Evolutionary conservation across 2,113 vertebrate genomes (phyloP).

Genomic region (Cebidichthys violaceus): DNA sequence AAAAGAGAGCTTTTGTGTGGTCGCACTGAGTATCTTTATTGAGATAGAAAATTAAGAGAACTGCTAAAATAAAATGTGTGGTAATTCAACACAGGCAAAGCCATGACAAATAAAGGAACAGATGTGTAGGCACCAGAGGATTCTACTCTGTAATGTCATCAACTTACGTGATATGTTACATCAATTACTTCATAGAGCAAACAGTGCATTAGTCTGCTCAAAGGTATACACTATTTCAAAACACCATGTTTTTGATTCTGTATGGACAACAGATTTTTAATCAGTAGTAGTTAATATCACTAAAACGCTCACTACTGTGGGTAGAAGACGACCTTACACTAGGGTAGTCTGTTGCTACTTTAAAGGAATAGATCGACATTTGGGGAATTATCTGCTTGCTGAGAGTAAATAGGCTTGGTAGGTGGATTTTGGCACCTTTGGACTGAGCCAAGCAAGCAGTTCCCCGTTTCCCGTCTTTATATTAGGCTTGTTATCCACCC

Average conservation of each 20-base stretch:
- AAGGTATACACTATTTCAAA: background rate
- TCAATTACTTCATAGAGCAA: background rate
- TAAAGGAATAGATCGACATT: background rate
- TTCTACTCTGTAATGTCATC: conserved; percentile 2
- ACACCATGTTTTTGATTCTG: background rate
- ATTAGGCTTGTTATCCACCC: background rate
- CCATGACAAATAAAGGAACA: conserved; percentile 47
- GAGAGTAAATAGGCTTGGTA: too few species aligned
- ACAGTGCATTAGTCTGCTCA: background rate
- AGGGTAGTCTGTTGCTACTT: background rate
- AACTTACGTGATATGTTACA: background rate
- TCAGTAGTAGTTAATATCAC: background rate
- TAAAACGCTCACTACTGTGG: background rate
- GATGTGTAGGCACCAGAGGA: conserved; percentile 40
- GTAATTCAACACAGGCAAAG: conserved; percentile 60
- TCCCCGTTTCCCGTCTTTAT: background rate
- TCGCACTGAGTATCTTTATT: conserved; percentile 70
- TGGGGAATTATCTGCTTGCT: background rate
- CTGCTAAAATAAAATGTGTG: conserved; percentile 66
- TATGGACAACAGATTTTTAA: background rate
- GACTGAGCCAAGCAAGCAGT: background rate
- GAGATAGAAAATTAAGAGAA: conserved; percentile 72
- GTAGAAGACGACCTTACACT: too few species aligned
- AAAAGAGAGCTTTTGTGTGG: conserved; percentile 69
- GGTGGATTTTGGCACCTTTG: background rate